phyloP scores from a whole-genome alignment of 2,888 invertebrate species.

The Aleiodes testaceus region DNA sequence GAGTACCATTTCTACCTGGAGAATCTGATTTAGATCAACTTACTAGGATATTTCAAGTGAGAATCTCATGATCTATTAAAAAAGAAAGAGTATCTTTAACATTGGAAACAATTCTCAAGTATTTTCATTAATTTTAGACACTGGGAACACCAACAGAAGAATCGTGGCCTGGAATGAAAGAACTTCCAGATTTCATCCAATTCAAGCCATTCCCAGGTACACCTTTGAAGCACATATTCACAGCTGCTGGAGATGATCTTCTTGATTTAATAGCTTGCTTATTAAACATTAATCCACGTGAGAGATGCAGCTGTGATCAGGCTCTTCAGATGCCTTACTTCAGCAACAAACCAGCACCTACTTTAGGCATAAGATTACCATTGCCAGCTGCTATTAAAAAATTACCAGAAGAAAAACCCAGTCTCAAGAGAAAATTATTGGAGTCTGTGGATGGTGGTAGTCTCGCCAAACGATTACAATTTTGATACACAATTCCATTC shows the following conservation, averaged over 20 bases:
- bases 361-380: slow-evolving; percentile 88
- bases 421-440: slow-evolving; percentile 84
- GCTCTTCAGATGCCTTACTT: slow-evolving; percentile 94
- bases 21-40: slow-evolving; percentile 98
- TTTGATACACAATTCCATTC: slow-evolving; percentile 60
- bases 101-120: not conserved
- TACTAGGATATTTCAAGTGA: slow-evolving; percentile 92
- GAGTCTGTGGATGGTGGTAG: slow-evolving; percentile 82
- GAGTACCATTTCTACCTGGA: slow-evolving; percentile 95
- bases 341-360: slow-evolving; percentile 91
- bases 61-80: slow-evolving; percentile 6
- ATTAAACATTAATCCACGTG: slow-evolving; percentile 87
- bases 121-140: slow-evolving; percentile 58
- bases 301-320: slow-evolving; percentile 86
- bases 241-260: slow-evolving; percentile 94
- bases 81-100: not conserved
- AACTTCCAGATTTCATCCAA: slow-evolving; percentile 92
- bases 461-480: slow-evolving; percentile 80
- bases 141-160: slow-evolving; percentile 95
- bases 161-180: slow-evolving; percentile 90
- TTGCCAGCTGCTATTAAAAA: slow-evolving; percentile 79
- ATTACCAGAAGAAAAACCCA: slow-evolving; percentile 79
- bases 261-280: slow-evolving; percentile 86
- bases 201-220: slow-evolving; percentile 91
- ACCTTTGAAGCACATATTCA: slow-evolving; percentile 93